Percentiles rank a stretch among this genome's conserved stretches.
phyloP scores from a whole-genome alignment of 2,888 invertebrate genomes.

The Trachelus troglodyta region DNA sequence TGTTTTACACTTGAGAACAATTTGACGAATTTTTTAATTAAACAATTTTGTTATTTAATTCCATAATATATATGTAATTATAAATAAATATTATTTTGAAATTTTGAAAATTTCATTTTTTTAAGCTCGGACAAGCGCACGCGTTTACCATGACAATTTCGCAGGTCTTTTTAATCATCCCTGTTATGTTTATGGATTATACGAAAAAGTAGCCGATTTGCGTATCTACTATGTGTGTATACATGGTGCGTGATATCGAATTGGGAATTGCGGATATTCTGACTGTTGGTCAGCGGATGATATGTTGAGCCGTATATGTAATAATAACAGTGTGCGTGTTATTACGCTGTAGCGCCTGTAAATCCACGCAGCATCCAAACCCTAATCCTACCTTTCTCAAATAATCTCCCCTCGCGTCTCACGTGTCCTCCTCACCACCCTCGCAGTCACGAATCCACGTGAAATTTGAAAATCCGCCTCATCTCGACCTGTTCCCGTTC shows the following conservation, averaged over 20 bases:
- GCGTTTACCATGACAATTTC: too few species aligned
- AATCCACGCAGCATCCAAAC: conserved; percentile 33
- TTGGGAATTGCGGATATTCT: neutral
- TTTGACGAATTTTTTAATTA: too few species aligned
- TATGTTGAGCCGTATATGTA: conserved; percentile 42
- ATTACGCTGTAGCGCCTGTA: conserved; percentile 39
- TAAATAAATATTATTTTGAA: too few species aligned
- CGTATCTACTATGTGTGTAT: neutral
- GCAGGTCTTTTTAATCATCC: too few species aligned
- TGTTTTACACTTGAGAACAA: too few species aligned
- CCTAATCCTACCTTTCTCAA: conserved; percentile 25
- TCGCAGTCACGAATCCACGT: conserved; percentile 16
- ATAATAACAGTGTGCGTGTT: conserved; percentile 38
- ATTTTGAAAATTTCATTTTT: too few species aligned
- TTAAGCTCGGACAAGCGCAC: too few species aligned
- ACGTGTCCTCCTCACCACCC: conserved; percentile 8
- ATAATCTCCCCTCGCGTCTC: conserved; percentile 17
- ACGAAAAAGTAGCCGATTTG: too few species aligned
- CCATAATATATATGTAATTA: too few species aligned
- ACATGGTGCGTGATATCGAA: conserved; percentile 21
- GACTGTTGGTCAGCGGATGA: conserved; percentile 38
- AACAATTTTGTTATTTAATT: too few species aligned
- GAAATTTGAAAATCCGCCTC: conserved; percentile 23
- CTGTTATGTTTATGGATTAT: too few species aligned
- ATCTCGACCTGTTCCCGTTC: neutral